Base-by-base conservation (phyloP, 37 sponge, comb jelly and placozoan genomes). In the Cliona cf. orientalis region DNA sequence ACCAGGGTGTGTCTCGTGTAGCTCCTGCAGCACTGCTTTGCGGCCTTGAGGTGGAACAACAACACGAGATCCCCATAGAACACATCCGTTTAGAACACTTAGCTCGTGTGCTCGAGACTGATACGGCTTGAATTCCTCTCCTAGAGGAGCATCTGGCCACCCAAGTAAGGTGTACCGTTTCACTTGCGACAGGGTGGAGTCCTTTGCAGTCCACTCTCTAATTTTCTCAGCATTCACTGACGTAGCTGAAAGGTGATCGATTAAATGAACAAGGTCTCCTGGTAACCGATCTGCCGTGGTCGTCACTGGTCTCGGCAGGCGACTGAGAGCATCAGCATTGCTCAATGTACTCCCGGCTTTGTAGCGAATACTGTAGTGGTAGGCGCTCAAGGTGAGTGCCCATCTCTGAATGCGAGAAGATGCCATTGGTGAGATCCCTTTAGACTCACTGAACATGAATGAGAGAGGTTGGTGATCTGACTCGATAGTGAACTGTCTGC, bases 401-500 rank as follows among this genome's bases (percentile, higher is more conserved):
- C n/a, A n/a, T n/a, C n/a, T n/a, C n/a, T n/a, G 32, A 19, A 81
- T 26, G 25, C 72, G 25, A 6, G 61, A 60, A 14, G 82, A 70
- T 28, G 82, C 82, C 72, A 81, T 32, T 38, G 19, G 5, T 56
- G 82, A 73, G 6, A 73, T 37, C 11, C 61, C 42, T 57, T 46
- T 31, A 35, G 37, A 23, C 21, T 70, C 72, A 59, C 73, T 44
- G 5, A 81, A 59, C 7, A 81, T 49, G 62, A 58, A 32, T 23
- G 28, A 22, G 3, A 81, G 73, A 23, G 82, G 82, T 29, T 71
- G 42, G 44, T 81, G 82, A 43, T 81, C 82, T 21, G 82, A 22
- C 23, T 57, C 9, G 26, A 71, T 72, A 5, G 7, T 49, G 53
- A 71, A 81, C 22, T 40, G 41, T 53, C 73, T 26, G 21, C 72